Evolutionary conservation across 2,797 vertebrate genomes (phyloP).

Genomic region (Phoxinus dragarum): DNA sequence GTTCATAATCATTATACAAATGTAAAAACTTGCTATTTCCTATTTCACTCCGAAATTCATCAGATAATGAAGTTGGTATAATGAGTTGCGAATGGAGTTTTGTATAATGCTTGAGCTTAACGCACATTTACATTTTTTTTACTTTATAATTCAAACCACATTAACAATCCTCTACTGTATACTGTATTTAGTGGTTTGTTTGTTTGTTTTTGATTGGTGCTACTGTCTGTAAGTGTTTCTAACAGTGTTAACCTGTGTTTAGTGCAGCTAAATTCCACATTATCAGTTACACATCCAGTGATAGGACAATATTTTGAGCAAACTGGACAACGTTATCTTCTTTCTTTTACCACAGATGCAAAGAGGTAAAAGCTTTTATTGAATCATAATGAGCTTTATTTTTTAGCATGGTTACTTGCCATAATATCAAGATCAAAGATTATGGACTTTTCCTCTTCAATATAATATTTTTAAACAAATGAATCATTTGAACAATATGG

Average conservation of each 20-base stretch:
- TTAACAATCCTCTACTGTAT: neutral
- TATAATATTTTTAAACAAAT: neutral
- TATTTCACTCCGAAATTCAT: neutral
- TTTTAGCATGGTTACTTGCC: neutral
- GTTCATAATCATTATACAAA: neutral
- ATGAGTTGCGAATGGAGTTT: neutral
- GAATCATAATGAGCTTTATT: neutral
- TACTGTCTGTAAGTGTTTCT: slow-evolving; percentile 9
- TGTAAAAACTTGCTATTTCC: neutral
- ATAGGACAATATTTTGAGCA: neutral
- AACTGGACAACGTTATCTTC: neutral
- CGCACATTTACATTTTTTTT: neutral
- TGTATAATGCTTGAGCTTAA: neutral
- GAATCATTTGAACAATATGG: neutral
- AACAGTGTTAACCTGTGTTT: neutral
- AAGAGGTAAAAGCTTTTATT: neutral
- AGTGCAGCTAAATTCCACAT: neutral
- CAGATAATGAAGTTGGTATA: neutral
- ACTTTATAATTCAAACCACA: neutral
- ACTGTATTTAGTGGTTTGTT: neutral
- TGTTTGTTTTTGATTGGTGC: neutral
- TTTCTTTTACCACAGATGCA: neutral
- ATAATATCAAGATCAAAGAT: neutral
- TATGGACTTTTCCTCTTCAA: neutral
- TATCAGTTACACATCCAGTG: neutral